Conservation (phyloP, 2,113 vertebrate species). For the Melanostigma gelatinosum region DNA sequence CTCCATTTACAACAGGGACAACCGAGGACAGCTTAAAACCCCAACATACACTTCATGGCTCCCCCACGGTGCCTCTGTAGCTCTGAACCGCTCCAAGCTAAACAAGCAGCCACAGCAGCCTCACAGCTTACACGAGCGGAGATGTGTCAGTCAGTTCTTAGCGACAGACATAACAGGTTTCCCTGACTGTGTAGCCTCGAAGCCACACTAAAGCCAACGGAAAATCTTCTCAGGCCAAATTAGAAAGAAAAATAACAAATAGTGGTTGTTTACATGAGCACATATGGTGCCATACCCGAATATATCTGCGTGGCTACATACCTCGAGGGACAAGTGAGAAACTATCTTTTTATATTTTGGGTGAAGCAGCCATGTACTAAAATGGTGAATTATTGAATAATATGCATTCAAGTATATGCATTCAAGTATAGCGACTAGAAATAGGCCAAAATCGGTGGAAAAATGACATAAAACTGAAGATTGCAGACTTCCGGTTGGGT, state of each 20-base stretch:
- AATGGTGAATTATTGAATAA: not conserved
- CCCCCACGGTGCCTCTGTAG: not conserved
- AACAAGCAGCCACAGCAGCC: constrained; percentile 41
- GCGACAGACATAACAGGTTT: constrained; percentile 41
- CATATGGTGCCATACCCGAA: not conserved
- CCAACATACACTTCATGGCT: constrained; percentile 1
- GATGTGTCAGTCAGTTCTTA: constrained; percentile 15
- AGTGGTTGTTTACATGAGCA: constrained; percentile 4
- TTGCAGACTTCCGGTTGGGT: too few relatives aligned
- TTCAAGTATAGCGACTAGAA: too few relatives aligned
- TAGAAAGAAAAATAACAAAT: not conserved
- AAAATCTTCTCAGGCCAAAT: constrained; percentile 14
- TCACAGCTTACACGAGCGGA: constrained; percentile 27
- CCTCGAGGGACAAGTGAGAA: not conserved
- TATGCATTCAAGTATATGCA: too few relatives aligned
- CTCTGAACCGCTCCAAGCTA: constrained; percentile 35
- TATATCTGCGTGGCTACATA: not conserved
- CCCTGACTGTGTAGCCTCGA: not conserved
- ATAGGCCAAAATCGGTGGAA: too few relatives aligned
- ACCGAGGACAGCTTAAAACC: not conserved
- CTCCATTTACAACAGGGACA: constrained; percentile 1
- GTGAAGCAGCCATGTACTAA: not conserved
- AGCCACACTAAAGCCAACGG: constrained; percentile 20
- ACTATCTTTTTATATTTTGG: not conserved
- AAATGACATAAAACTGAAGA: too few relatives aligned